Base-by-base conservation (phyloP, 2,113 vertebrate genomes). In the Nymphicus hollandicus region DNA sequence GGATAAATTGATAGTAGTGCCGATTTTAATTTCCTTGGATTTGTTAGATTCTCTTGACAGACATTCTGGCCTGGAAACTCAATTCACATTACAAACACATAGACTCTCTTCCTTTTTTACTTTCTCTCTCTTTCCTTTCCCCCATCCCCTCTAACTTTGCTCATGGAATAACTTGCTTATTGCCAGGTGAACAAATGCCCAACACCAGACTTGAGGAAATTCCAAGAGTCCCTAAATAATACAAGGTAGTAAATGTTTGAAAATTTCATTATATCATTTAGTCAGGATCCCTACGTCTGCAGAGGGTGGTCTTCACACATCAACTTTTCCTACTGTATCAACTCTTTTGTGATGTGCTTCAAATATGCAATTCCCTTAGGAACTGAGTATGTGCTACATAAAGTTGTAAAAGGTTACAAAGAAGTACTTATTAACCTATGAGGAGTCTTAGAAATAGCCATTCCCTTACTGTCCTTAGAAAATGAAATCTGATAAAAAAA, bases 1-100 rank as follows among this genome's bases (percentile, higher is more conserved):
- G 97, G 96, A 95, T 92, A 84, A 87, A 89, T 88, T 58, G 93
- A 71, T 91, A 68, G 66, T 83, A 78, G 84, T 90, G 41, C 85
- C 9, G 6, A 52, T 49, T 78, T 81, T 74, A 78, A 91, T 82
- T 91, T 77, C 66, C 39, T 74, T 4, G 6, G 13, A 0, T 33
- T 35, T 49, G 92, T 83, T 64, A n/a, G 56, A 12, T 69, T 61
- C 28, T 78, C 46, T 37, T 74, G 43, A 69, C 74, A 81, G 37
- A 41, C 15, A 6, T 86, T 95, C 66, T 82, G 41, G 39, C 43
- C 71, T 76, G 49, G 50, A 91, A 87, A 58, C 19, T 72, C 43
- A 69, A 2, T 44, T 86, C 44, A 43, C 9, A 24, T 82, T 41
- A 17, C 46, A 64, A 56, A 79, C 19, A 73, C 23, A 10, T 2